These are phyloP conservation scores for Riptortus pedestris DNA, from an alignment of 1,140 invertebrate genomes.

Conservation along the genomic window DNA sequence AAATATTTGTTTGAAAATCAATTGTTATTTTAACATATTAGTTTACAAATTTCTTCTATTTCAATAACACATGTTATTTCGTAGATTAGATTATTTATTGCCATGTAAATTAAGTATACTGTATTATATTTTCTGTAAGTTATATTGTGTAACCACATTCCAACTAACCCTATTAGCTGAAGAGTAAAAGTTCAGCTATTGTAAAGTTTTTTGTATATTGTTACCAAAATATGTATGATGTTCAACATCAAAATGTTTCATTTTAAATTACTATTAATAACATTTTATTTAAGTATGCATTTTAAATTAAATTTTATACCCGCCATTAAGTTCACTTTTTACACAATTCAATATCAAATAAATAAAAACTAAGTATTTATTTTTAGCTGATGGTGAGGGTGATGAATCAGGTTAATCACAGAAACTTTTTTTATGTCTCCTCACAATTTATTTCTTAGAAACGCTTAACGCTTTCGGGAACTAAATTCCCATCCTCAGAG, in stretches of 20 bases:
- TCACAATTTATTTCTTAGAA: too few relatives aligned
- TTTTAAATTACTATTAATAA: neutral
- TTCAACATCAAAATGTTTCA: neutral
- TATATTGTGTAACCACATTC: slow-evolving; percentile 1
- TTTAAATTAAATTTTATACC: too few relatives aligned
- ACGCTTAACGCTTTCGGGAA: too few relatives aligned
- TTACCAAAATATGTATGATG: neutral
- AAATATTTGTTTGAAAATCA: neutral
- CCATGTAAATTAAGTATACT: neutral
- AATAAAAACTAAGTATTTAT: too few relatives aligned
- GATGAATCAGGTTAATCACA: too few relatives aligned
- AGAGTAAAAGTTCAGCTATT: neutral
- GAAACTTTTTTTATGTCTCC: too few relatives aligned
- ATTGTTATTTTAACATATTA: neutral
- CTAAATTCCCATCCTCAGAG: too few relatives aligned
- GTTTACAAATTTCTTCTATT: neutral
- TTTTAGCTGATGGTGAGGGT: too few relatives aligned
- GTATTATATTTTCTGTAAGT: neutral
- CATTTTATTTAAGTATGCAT: too few relatives aligned
- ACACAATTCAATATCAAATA: too few relatives aligned
- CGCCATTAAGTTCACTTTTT: neutral
- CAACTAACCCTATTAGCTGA: neutral
- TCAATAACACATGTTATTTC: neutral
- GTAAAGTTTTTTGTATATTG: slow-evolving; percentile 1
- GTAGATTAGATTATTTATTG: neutral